Conservation (phyloP, 2,888 invertebrate species). For the Athripsodes cinereus region DNA sequence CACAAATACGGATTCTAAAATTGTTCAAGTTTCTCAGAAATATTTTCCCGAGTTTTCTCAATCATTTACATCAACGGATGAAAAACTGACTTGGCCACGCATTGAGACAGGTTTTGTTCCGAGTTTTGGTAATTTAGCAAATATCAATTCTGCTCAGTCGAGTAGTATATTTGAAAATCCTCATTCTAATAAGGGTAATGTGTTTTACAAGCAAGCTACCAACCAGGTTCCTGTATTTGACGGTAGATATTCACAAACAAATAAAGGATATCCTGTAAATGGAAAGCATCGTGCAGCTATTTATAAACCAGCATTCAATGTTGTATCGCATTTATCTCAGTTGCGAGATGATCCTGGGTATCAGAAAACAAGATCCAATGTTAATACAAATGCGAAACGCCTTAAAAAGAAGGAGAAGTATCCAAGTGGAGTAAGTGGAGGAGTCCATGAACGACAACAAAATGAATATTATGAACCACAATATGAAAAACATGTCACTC, state of each 20-base stretch:
- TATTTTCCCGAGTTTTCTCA: neutral
- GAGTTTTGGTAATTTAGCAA: neutral
- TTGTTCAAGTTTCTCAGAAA: neutral
- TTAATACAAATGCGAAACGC: slow-evolving; percentile 6
- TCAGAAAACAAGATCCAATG: slow-evolving; percentile 6
- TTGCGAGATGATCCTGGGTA: slow-evolving; percentile 12
- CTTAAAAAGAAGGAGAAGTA: neutral
- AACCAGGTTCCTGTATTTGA: neutral
- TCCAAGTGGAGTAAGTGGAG: neutral
- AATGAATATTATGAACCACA: slow-evolving; percentile 35
- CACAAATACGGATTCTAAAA: neutral
- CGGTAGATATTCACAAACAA: neutral
- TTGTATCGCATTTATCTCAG: neutral
- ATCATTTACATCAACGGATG: neutral
- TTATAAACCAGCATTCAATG: neutral
- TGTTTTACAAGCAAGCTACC: neutral
- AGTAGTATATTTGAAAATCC: neutral
- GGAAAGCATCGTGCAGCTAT: neutral
- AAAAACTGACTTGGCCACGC: neutral
- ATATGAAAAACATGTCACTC: slow-evolving; percentile 42
- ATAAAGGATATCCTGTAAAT: neutral
- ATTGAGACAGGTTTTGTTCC: neutral
- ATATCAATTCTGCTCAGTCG: neutral
- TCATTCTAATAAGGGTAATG: neutral
- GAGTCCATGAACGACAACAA: slow-evolving; percentile 31